Base-by-base conservation (phyloP, 2,113 vertebrate genomes). In the Microcebus murinus region DNA sequence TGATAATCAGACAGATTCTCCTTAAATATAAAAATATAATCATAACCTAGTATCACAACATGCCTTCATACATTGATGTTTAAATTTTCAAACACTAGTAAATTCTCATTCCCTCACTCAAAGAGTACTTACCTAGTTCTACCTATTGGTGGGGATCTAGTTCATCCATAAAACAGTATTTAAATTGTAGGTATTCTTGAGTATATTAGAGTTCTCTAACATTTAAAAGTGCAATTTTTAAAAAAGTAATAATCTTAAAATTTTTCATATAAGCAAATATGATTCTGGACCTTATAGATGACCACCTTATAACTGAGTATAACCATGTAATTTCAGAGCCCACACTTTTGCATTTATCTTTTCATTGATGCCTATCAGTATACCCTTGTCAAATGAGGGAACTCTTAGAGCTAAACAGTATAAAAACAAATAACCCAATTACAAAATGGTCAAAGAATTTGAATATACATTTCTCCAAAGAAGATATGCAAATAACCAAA, bases 61-160 rank as follows among this genome's bases (percentile, higher is more conserved):
- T 57, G 29, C 48, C 73, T 76, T 76, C 45, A 11, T 76, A 68
- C 48, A 20, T 20, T 74, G 36, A 74, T 42, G 34, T 42, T 95
- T 81, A 73, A 67, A 82, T 92, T 45, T 86, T 88, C 27, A 90
- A 88, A 76, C n/a, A 55, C 57, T 87, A 67, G 65, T 87, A 61
- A 81, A 73, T 23, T 23, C 29, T 10, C 34, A 39, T 9, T 14
- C 2, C 4, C 23, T 77, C 13, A 15, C 25, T 90, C 50, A 68
- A 76, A 76, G 27, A 55, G 23, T 29, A 55, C n/a, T 91, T 8
- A 52, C 29, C n/a, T 52, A 39, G 34, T 52, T 70, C 20, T 84
- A 12, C 36, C 57, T 71, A 1, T 61, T 77, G 59, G 42, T 90
- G 4, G 10, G 52, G 68, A 95, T 70, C 42, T 80, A 91, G 45